Percentiles rank a stretch among this genome's conserved stretches.
phyloP scores from a whole-genome alignment of 2,113 vertebrate species.

The Thryonomys swinderianus region DNA sequence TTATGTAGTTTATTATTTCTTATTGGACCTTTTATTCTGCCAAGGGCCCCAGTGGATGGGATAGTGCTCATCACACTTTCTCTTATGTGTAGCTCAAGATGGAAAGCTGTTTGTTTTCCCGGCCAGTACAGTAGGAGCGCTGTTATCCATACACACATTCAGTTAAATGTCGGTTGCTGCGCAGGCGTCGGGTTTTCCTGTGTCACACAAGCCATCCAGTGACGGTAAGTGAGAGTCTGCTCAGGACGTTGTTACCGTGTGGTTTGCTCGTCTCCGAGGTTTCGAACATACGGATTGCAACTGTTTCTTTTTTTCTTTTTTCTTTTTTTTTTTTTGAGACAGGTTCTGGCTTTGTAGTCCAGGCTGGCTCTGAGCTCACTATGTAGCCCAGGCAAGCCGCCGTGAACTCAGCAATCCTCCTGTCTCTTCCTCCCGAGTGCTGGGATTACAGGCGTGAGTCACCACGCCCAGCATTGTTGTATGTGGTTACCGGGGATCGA shows the following conservation, averaged over 20 bases:
- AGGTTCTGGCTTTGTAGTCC: too few species aligned
- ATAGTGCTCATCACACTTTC: not conserved
- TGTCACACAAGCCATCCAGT: not conserved
- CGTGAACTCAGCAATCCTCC: too few species aligned
- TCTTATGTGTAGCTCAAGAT: not conserved
- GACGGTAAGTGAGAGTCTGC: not conserved
- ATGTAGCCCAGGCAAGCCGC: too few species aligned
- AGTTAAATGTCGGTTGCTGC: not conserved
- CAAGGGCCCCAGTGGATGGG: not conserved
- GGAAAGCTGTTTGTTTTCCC: not conserved
- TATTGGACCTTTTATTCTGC: not conserved
- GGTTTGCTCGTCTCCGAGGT: not conserved
- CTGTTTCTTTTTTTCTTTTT: not conserved
- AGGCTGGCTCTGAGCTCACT: too few species aligned
- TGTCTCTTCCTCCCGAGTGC: too few species aligned
- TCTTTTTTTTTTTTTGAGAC: too few species aligned
- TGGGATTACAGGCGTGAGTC: too few species aligned
- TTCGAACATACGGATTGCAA: not conserved
- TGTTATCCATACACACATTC: not conserved
- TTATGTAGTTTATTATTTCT: not conserved
- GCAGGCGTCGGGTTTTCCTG: fast-evolving
- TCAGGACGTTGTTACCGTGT: not conserved
- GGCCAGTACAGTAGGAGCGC: not conserved
- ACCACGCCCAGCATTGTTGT: too few species aligned
- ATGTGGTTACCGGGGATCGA: too few species aligned